Evolutionary conservation across 2,888 invertebrate species (phyloP), one percentile per base, ranked within the genome.

Genomic region (Megamerina dolium): DNA sequence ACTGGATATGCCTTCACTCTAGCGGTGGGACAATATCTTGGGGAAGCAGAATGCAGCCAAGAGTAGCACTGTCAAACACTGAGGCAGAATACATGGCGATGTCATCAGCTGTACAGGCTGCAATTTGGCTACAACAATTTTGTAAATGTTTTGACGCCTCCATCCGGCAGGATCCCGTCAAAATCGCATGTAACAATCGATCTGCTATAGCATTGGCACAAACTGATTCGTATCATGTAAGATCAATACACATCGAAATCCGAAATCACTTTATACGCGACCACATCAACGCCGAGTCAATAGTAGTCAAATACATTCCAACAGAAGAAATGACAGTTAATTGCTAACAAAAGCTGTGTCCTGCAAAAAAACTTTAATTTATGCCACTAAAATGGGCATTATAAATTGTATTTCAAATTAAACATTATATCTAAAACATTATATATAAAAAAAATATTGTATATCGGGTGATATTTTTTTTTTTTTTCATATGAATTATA

Each of bases 151-250:
- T 43, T n/a, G 31, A 39, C 10, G 2, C 21, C 2, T 34, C 13
- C 10, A 16, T 38, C 14, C 33, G 26, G 10, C 29, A 26, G 3
- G 10, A 31, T 32, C 30, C 34, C 6, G 40, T 43, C 16, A 18
- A 37, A 32, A 44, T 44, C 34, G 44, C 37, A n/a, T 44, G 44
- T 29, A 41, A 48, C n/a, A 44, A 37, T 23, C 37, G 41, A 32
- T 35, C 21, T 13, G 37, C 44, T 20, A 23, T 45, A 8, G 37
- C 41, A 20, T 27, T 45, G 12, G 41, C 44, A 2, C 23, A 48
- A 37, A 38, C 40, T 10, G 26, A 41, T 27, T 29, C 20, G 21
- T 48, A 41, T 37, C 27, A 35, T 17, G 32, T 33, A 30, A 38
- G 46, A 20, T 40, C 40, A 5, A 43, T 40, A 20, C 41, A 45